Conservation (phyloP, 2,888 invertebrate species). For the Cryptus viduatorius region DNA sequence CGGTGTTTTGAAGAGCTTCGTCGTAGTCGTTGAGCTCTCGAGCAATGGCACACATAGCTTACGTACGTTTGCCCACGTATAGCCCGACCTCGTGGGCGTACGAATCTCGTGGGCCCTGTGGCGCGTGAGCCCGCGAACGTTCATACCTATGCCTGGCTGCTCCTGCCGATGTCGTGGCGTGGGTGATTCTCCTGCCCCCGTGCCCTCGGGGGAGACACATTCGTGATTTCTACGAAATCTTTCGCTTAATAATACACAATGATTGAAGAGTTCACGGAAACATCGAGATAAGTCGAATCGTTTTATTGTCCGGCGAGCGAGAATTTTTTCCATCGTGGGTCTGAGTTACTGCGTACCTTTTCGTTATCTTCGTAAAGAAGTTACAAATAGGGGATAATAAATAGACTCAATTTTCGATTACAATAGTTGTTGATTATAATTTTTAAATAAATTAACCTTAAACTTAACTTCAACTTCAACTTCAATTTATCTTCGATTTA, state of each 20-base stretch:
- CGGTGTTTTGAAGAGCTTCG: slow-evolving; percentile 55
- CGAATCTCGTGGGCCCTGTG: slow-evolving; percentile 54
- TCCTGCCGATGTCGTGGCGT: slow-evolving; percentile 49
- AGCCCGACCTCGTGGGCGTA: slow-evolving; percentile 55
- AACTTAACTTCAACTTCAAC: no score
- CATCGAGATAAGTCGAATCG: background rate
- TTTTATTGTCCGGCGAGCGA: background rate
- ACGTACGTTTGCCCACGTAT: slow-evolving; percentile 56
- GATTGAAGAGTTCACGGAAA: background rate
- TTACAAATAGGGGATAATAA: background rate
- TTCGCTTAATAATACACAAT: background rate
- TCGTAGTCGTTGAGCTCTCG: slow-evolving; percentile 18
- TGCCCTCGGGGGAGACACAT: slow-evolving; percentile 11
- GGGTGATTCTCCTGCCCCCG: slow-evolving; percentile 40
- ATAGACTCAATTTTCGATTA: background rate
- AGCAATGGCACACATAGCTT: slow-evolving; percentile 60
- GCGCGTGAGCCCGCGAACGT: background rate
- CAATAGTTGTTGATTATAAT: no score
- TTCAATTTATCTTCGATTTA: no score
- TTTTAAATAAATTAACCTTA: no score
- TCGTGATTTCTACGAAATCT: slow-evolving; percentile 42
- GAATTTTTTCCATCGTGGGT: background rate
- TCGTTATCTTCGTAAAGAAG: background rate
- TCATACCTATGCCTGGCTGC: slow-evolving; percentile 26
- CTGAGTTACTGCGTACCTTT: background rate